These are phyloP conservation scores for Gyrodactylus bullatarudis DNA, from an alignment of 1,140 invertebrate genomes.

Conservation along the genomic window DNA sequence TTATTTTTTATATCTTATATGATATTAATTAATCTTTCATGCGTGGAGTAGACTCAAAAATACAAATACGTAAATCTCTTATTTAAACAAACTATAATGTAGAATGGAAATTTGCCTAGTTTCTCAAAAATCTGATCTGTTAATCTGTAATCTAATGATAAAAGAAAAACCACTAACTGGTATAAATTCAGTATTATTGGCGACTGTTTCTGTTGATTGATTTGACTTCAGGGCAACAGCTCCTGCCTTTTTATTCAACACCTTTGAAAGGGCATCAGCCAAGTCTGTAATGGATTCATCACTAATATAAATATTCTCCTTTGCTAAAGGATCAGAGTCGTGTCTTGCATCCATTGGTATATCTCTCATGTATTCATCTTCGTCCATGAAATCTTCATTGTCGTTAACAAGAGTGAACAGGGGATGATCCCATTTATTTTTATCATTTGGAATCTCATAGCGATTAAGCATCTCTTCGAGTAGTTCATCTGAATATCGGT, in stretches of 20 bases:
- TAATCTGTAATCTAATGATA: no score
- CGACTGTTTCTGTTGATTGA: neutral
- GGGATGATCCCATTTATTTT: neutral
- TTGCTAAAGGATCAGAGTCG: neutral
- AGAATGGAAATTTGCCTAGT: no score
- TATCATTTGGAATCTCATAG: constrained; percentile 1
- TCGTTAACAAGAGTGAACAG: neutral
- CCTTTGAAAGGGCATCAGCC: neutral
- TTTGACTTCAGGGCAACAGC: neutral
- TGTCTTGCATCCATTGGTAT: neutral
- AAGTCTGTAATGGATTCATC: neutral
- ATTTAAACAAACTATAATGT: no score
- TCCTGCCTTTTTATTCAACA: neutral
- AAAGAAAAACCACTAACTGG: neutral
- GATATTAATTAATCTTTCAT: no score
- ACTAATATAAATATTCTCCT: neutral
- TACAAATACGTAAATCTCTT: no score
- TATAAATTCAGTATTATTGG: neutral
- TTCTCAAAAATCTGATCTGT: no score
- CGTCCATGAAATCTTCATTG: neutral
- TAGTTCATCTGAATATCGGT: neutral
- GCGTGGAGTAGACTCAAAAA: no score
- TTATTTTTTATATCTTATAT: no score
- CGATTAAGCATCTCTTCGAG: neutral
- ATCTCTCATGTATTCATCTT: neutral